These are phyloP conservation scores for Pontoporia blainvillei DNA, from an alignment of 2,113 vertebrate genomes.

Conservation along the genomic window DNA sequence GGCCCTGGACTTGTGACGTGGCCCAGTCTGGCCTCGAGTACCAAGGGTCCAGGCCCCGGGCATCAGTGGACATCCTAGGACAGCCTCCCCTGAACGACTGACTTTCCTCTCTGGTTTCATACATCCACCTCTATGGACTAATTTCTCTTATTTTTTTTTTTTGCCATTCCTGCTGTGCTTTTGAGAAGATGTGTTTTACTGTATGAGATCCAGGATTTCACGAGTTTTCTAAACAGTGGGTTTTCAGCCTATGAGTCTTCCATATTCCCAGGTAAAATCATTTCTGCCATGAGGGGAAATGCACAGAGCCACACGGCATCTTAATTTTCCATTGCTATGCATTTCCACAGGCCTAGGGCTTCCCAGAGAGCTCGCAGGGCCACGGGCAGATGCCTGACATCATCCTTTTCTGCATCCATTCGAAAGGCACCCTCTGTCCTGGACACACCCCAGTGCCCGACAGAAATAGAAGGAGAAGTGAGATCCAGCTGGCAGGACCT, in stretches of 20 bases:
- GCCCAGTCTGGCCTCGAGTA: accelerated
- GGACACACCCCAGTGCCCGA: slow-evolving; percentile 50
- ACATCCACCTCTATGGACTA: background rate
- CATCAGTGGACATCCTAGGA: background rate
- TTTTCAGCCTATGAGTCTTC: background rate
- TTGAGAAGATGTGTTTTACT: background rate
- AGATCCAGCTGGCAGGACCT: slow-evolving; percentile 59
- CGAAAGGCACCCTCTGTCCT: slow-evolving; percentile 46
- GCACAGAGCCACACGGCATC: background rate
- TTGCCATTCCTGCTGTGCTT: background rate
- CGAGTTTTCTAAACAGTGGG: background rate
- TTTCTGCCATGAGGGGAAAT: background rate
- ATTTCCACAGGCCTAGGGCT: background rate
- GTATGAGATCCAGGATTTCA: background rate
- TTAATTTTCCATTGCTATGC: background rate
- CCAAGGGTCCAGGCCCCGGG: background rate
- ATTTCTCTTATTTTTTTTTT: background rate
- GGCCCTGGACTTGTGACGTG: too few species aligned
- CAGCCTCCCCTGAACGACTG: background rate
- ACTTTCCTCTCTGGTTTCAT: background rate
- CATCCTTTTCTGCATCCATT: slow-evolving; percentile 7
- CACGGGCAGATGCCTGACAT: slow-evolving; percentile 4
- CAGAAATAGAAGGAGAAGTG: slow-evolving; percentile 59
- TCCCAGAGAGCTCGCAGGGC: background rate
- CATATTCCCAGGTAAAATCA: background rate